Percentiles rank a stretch among this genome's conserved stretches.
phyloP scores from a whole-genome alignment of 1,140 invertebrate species.

The Penaeus japonicus region DNA sequence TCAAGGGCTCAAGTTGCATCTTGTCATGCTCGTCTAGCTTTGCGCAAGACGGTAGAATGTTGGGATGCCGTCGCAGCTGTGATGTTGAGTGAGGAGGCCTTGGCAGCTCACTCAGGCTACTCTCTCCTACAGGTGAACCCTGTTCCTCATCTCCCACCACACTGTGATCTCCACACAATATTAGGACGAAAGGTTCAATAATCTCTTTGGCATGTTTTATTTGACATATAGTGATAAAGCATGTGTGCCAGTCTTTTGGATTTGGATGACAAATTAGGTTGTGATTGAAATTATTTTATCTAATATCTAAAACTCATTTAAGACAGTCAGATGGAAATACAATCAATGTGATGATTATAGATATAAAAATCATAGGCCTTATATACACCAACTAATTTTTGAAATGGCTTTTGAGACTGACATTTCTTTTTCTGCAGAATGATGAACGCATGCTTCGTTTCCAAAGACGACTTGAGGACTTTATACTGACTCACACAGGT shows the following conservation, averaged over 20 bases:
- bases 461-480: constrained; percentile 26
- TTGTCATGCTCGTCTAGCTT: constrained; percentile 47
- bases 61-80: constrained; percentile 54
- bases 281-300: too few species aligned
- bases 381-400: not conserved
- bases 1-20: constrained; percentile 40
- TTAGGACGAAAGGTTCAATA: constrained; percentile 33
- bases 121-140: constrained; percentile 37
- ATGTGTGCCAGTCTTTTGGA: too few species aligned
- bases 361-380: not conserved
- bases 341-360: not conserved
- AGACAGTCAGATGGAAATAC: too few species aligned
- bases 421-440: constrained; percentile 29
- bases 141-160: constrained; percentile 14
- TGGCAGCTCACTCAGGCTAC: constrained; percentile 47
- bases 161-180: constrained; percentile 38
- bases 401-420: not conserved
- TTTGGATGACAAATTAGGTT: too few species aligned
- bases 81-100: constrained; percentile 48
- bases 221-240: too few species aligned
- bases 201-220: too few species aligned
- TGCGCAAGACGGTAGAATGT: constrained; percentile 33
- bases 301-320: too few species aligned
- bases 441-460: constrained; percentile 40
- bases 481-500: constrained; percentile 26